phyloP scores from a whole-genome alignment of 2,888 invertebrate species.

The Tenthredo notha region DNA sequence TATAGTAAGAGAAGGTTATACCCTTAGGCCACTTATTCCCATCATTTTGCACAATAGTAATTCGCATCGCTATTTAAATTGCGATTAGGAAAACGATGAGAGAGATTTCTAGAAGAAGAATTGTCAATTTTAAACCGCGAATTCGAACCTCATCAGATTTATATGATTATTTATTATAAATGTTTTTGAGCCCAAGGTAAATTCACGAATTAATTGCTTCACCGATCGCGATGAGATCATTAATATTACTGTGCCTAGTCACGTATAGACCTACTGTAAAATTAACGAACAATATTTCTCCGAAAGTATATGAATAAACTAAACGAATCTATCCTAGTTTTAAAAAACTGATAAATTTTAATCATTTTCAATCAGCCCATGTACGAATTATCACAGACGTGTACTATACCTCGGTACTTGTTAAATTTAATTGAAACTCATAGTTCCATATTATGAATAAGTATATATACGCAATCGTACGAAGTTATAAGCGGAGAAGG shows the following conservation, averaged over 20 bases:
- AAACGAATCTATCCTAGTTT: background rate
- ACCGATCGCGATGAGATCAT: background rate
- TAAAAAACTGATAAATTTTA: background rate
- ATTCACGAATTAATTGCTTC: background rate
- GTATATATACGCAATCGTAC: background rate
- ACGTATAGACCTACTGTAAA: background rate
- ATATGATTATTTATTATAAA: background rate
- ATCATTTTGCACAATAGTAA: background rate
- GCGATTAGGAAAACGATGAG: background rate
- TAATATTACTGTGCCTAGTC: background rate
- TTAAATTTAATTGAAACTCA: slow-evolving; percentile 13
- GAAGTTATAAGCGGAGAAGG: slow-evolving; percentile 22
- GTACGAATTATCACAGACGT: background rate
- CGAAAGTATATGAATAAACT: background rate
- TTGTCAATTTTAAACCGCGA: background rate
- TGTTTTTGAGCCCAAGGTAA: background rate
- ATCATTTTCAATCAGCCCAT: background rate
- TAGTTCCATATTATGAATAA: background rate
- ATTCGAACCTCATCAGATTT: background rate
- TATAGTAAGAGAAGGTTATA: background rate
- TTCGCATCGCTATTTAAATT: background rate
- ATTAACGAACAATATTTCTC: background rate
- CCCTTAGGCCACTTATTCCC: too few relatives aligned
- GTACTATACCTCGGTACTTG: background rate
- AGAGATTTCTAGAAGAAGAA: background rate